These are phyloP conservation scores for Diadegma fenestrale DNA, from an alignment of 2,888 invertebrate species.

Conservation along the genomic window DNA sequence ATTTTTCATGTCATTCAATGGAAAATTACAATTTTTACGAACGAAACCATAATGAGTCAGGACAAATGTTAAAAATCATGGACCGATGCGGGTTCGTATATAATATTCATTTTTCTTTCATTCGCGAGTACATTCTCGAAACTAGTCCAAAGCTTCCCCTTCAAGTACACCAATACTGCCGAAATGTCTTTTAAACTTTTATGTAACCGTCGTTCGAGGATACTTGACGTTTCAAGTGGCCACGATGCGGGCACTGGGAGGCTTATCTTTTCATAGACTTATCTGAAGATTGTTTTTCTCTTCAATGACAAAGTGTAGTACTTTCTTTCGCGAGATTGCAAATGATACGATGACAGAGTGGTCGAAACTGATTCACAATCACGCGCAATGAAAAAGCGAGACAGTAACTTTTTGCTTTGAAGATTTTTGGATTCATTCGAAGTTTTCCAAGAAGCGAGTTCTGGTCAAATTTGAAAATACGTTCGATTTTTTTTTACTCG, in stretches of 20 bases:
- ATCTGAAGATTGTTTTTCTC: not conserved
- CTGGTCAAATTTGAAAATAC: not conserved
- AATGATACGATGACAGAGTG: not conserved
- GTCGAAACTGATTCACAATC: not conserved
- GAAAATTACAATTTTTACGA: not conserved
- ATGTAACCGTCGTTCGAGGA: conserved; percentile 62
- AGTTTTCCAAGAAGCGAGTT: not conserved
- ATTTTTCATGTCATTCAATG: not conserved
- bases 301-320: not conserved
- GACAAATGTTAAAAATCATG: conserved; percentile 56
- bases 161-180: conserved; percentile 74
- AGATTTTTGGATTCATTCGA: not conserved
- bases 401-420: not conserved
- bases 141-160: conserved; percentile 63
- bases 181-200: conserved; percentile 73
- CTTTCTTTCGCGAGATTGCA: not conserved
- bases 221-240: conserved; percentile 65
- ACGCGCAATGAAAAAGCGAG: not conserved
- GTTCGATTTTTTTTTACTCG: not conserved
- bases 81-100: not conserved
- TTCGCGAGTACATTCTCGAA: conserved; percentile 74
- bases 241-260: conserved; percentile 73
- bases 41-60: not conserved
- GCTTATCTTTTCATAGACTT: conserved; percentile 36
- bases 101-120: conserved; percentile 22